Percentiles rank a stretch among this genome's conserved stretches.
phyloP scores from a whole-genome alignment of 2,888 invertebrate species.

The Tinea semifulvella region DNA sequence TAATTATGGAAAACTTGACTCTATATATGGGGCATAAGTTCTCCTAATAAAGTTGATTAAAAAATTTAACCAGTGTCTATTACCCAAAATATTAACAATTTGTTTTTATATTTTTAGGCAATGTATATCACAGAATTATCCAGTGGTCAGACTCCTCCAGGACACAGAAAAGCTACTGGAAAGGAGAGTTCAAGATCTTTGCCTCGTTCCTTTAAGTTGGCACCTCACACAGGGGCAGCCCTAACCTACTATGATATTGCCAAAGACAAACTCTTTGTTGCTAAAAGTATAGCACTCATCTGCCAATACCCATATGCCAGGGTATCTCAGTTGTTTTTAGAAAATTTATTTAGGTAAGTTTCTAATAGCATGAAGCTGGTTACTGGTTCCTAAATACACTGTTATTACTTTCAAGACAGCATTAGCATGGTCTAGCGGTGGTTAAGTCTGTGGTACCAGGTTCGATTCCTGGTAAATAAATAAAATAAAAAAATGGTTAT shows the following conservation, averaged over 20 bases:
- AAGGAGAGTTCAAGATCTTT: conserved; percentile 84
- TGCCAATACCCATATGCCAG: conserved; percentile 91
- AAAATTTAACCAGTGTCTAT: too few relatives aligned
- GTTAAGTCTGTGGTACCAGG: too few relatives aligned
- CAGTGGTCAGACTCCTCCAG: conserved; percentile 76
- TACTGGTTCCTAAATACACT: too few relatives aligned
- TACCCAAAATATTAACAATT: too few relatives aligned
- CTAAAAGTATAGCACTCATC: conserved; percentile 93
- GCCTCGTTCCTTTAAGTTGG: conserved; percentile 88
- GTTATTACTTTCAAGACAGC: too few relatives aligned
- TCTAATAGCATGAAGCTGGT: neutral
- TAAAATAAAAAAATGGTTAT: too few relatives aligned
- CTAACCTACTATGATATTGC: conserved; percentile 90
- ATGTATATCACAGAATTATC: conserved; percentile 92
- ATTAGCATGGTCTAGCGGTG: too few relatives aligned
- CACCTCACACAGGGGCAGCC: conserved; percentile 79
- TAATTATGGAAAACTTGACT: too few relatives aligned
- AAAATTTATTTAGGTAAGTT: conserved; percentile 83
- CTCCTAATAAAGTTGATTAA: too few relatives aligned
- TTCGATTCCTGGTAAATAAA: too few relatives aligned
- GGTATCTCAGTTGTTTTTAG: conserved; percentile 86
- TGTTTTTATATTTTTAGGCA: conserved; percentile 75
- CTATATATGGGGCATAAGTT: too few relatives aligned
- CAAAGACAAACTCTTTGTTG: conserved; percentile 94
- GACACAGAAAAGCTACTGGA: conserved; percentile 64